Evolutionary conservation across 2,888 invertebrate species (phyloP), one percentile per base, ranked within the genome.

Genomic region (Sepiola atlantica): DNA sequence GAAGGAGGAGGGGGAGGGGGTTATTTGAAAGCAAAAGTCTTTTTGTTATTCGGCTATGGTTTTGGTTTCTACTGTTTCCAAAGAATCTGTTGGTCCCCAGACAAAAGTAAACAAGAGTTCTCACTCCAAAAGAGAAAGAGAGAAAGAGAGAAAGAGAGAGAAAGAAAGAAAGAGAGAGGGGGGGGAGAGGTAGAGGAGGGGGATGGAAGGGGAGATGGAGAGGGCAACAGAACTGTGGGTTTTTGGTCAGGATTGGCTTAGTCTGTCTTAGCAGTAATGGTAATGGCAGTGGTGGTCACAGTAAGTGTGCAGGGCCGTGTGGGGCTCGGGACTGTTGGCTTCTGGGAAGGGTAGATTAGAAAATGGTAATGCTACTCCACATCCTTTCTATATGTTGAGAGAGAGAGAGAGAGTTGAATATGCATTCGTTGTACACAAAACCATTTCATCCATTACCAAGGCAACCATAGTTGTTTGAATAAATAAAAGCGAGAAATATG

Each of bases 21-120:
- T n/a, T n/a, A 77, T 77, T 77, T 77, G 77, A 77, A 45, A 45
- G 45, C 77, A 77, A n/a, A 32, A 77, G 77, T 77, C 32, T 77
- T n/a, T 77, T 77, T 24, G 28, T 61, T 61, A 28, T 24, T 61
- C 61, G 24, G 61, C 61, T 12, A 28, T 61, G 24, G 77, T 77
- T 77, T 45, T 77, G 77, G 77, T 21, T n/a, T 77, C 77, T 77
- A 77, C 77, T 77, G n/a, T 77, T 77, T 77, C 77, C 77, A 77
- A 77, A 77, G 77, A 77, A n/a, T 77, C 77, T 77, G 77, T 77
- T 77, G 77, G 77, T 77, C 77, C 77, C 77, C 77, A 32, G 77
- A 77, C 77, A 77, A 77, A 77, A 77, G 77, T 77, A 77, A 77
- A 77, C 77, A 77, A 77, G n/a, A 77, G 77, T 77, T 77, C 77